Base-by-base conservation (phyloP, 1,140 invertebrate genomes). In the Leptinotarsa defecta region DNA sequence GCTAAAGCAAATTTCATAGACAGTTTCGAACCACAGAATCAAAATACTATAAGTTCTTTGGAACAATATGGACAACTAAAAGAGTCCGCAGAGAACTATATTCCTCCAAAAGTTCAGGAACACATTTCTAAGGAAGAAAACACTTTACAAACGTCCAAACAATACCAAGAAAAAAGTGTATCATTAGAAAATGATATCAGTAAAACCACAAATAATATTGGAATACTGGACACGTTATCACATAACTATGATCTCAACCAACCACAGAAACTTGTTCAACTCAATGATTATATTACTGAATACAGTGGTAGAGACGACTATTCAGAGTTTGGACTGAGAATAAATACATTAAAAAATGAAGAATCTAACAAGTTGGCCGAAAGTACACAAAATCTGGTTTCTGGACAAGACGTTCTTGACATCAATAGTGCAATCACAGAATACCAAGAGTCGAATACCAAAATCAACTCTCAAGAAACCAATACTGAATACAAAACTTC, bases 371-470 rank as follows among this genome's bases (percentile, higher is more conserved):
- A 85, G 82, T 76, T 89, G 52, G 87, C 89, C 11, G 86, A 87
- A 65, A 88, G 86, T 15, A 89, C 88, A 5, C 87, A 87, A 80
- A 86, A 89, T 84, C 81, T 89, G 13, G 87, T 90, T 68, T 85
- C 86, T 15, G 89, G 89, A 77, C 86, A 87, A 79, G 89, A 90
- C 84, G 85, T 90, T 17, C 76, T 90, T 48, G 86, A 85, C 80
- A 89, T 90, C 5, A 90, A 90, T 78, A 84, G 86, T 20, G 87
- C 88, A 2, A 83, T 83, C n/a, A 79, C 80, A 1, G 77, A 80
- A 17, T 13, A 43, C 3, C 15, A 73, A 13, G 34, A 73, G 6
- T 15, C n/a, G n/a, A 48, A 62, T 48, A 20, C 20, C 11, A 49
- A 73, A 13, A 17, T 11, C n/a, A 70, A 20, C 4, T 65, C 64